phyloP scores from a whole-genome alignment of 2,113 vertebrate species.

The human region DNA sequence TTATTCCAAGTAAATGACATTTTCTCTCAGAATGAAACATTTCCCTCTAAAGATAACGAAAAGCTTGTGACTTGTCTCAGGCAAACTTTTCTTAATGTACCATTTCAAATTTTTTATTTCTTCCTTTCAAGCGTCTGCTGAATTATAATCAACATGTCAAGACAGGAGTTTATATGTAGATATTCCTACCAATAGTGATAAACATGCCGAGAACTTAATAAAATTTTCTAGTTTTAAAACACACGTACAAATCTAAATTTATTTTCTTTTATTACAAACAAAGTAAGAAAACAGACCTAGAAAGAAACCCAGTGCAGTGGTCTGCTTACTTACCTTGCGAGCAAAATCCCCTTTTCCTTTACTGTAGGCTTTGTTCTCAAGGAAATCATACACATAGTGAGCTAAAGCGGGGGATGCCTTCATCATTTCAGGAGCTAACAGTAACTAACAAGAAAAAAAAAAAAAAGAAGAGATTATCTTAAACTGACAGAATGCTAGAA shows the following conservation, averaged over 20 bases:
- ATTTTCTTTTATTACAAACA: conserved; percentile 19
- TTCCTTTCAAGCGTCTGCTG: background rate
- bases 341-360: conserved; percentile 99
- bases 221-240: conserved; percentile 40
- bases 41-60: conserved; percentile 10
- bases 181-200: background rate
- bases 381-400: conserved; percentile 93
- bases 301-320: background rate
- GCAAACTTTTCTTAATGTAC: background rate
- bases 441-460: conserved; percentile 85
- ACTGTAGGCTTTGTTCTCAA: conserved; percentile 98
- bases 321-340: conserved; percentile 93
- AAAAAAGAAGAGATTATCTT: background rate
- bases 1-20: background rate
- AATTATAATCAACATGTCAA: background rate
- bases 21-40: background rate
- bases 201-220: background rate
- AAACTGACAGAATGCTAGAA: background rate
- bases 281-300: background rate
- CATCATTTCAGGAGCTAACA: conserved; percentile 96
- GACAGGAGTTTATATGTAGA: background rate
- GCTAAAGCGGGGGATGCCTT: conserved; percentile 93
- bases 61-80: background rate
- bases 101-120: background rate
- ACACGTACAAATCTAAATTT: conserved; percentile 17